Evolutionary conservation across 2,113 vertebrate genomes (phyloP).

Genomic region (Pagrus major): DNA sequence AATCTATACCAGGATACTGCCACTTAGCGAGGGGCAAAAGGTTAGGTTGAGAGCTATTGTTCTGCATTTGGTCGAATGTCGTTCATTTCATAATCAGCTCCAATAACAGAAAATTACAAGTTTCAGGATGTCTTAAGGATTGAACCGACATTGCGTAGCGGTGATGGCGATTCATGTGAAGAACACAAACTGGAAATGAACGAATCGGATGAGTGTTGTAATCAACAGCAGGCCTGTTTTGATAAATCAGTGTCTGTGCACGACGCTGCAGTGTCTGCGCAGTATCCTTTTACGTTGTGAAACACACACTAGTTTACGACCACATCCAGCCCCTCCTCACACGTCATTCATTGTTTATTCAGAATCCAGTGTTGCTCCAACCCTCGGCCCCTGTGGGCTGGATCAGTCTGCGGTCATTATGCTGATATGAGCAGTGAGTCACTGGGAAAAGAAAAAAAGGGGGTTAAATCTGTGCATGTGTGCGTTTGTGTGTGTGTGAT

Average conservation of each 20-base stretch:
- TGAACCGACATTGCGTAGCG: background rate
- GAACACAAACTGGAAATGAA: background rate
- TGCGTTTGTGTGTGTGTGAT: constrained; percentile 28
- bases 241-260: constrained; percentile 11
- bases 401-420: constrained; percentile 77
- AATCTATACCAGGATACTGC: constrained; percentile 82
- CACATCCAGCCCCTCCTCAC: constrained; percentile 42
- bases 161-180: background rate
- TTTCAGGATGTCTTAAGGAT: background rate
- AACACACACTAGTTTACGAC: constrained; percentile 36
- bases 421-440: constrained; percentile 71
- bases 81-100: constrained; percentile 39
- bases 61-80: constrained; percentile 71
- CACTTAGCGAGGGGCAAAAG: constrained; percentile 78
- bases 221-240: constrained; percentile 32
- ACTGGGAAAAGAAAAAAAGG: constrained; percentile 55
- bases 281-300: constrained; percentile 46
- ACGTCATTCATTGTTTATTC: constrained; percentile 72
- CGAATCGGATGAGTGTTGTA: background rate
- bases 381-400: constrained; percentile 62
- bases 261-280: background rate
- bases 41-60: constrained; percentile 73
- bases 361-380: constrained; percentile 57
- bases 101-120: constrained; percentile 23
- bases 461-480: constrained; percentile 57